Evolutionary conservation across 2,888 invertebrate species (phyloP), one percentile per base, ranked within the genome.

Genomic region (Tholera decimalis): DNA sequence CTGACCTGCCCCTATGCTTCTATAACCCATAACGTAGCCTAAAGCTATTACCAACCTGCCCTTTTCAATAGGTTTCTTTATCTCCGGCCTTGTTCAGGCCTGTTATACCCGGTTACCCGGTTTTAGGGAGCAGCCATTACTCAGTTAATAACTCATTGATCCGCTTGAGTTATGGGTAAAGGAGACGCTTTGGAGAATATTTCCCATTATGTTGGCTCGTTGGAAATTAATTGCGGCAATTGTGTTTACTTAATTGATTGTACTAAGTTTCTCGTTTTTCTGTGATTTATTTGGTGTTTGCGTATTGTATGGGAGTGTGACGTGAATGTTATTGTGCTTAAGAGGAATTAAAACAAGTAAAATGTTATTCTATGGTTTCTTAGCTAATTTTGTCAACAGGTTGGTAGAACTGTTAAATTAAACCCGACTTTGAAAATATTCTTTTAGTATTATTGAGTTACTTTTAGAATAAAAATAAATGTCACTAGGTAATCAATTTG

Each of bases 91-190:
- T 75, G 69, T 69, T 64, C 69, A 51, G 57, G 67, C 62, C 77
- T 67, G 84, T 86, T 82, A 82, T 80, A 79, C 82, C 79, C 67
- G 70, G 79, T 76, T 82, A 76, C 80, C 80, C 83, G 73, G 77
- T 76, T 72, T 79, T 69, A 71, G 65, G 79, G 68, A 58, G 54
- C 70, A 66, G 72, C 80, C 80, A 82, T 86, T 84, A 86, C 72
- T 73, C 77, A 80, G 79, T 84, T 86, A 85, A 86, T 87, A 87
- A 83, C 85, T 80, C 85, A 85, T 86, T 87, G 86, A 87, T 85
- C 87, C 84, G 60, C 60, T 67, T 79, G 83, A 86, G 73, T 87
- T 84, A 86, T 83, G 67, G 76, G 63, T 63, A 67, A 62, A 71
- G 78, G 75, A 77, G 80, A 80, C 60, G 78, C 80, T 80, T 79